Percentiles rank a stretch among this genome's conserved stretches.
These are phyloP conservation scores for Onychostruthus taczanowskii DNA, from an alignment of 2,113 vertebrate genomes.

Conservation along the genomic window DNA sequence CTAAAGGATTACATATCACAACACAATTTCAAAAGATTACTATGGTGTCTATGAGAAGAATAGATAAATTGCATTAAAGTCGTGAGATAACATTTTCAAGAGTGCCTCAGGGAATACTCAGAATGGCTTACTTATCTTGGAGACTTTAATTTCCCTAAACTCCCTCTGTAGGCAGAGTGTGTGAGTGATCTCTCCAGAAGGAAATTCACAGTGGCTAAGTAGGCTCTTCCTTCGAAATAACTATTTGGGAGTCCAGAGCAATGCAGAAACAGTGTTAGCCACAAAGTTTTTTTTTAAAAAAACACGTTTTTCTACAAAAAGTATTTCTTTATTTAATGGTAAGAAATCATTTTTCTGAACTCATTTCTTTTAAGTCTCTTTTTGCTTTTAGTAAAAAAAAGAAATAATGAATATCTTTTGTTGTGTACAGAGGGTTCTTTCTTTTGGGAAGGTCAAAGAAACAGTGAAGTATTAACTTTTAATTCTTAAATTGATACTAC, in stretches of 20 bases:
- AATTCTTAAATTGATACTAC: neutral
- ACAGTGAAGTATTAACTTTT: neutral
- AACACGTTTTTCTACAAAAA: neutral
- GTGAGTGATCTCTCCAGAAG: neutral
- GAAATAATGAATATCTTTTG: neutral
- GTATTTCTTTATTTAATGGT: neutral
- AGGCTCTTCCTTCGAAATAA: neutral
- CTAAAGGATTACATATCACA: neutral
- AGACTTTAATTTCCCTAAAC: neutral
- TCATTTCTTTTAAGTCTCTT: neutral
- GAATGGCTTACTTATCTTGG: neutral
- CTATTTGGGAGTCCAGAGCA: neutral
- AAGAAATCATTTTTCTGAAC: neutral
- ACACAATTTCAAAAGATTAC: neutral
- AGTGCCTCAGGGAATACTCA: neutral
- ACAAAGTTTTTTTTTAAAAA: neutral
- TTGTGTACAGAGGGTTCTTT: neutral
- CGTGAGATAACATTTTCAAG: neutral
- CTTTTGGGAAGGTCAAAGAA: fast-evolving
- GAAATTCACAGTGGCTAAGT: neutral
- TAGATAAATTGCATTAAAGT: neutral
- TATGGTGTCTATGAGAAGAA: neutral
- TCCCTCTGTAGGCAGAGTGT: neutral
- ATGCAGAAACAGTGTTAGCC: neutral
- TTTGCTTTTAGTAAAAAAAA: neutral